These are phyloP conservation scores for Chionodraco myersi DNA, from an alignment of 2,113 vertebrate species.

Conservation along the genomic window DNA sequence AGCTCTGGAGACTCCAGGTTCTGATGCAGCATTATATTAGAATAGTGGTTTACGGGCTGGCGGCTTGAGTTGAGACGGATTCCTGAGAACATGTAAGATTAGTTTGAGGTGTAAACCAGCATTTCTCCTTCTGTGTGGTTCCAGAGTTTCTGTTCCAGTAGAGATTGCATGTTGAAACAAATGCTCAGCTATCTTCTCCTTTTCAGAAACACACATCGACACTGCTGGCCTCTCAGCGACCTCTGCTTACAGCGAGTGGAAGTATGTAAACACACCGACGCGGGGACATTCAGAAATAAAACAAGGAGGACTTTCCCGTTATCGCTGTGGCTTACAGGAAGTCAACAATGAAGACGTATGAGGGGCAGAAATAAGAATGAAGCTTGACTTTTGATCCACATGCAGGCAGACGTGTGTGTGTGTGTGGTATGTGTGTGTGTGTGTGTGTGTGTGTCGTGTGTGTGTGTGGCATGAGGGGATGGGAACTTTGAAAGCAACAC, in stretches of 20 bases:
- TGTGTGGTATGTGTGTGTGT: not conserved
- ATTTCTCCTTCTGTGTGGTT: too few species aligned
- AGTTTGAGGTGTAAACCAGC: too few species aligned
- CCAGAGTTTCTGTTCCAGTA: too few species aligned
- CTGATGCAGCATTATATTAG: too few species aligned
- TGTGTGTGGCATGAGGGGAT: too few species aligned
- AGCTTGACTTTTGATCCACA: not conserved
- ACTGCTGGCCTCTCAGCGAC: slow-evolving; percentile 1
- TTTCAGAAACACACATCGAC: not conserved
- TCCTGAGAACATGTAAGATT: too few species aligned
- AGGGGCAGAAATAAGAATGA: not conserved
- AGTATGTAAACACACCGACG: not conserved
- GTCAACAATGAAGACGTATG: not conserved
- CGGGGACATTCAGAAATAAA: not conserved
- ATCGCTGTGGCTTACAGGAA: not conserved
- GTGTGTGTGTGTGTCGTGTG: too few species aligned
- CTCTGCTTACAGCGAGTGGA: slow-evolving; percentile 3
- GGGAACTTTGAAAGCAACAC: too few species aligned
- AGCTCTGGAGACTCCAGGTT: not conserved
- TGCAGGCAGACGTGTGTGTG: not conserved
- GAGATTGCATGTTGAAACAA: not conserved
- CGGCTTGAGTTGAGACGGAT: too few species aligned
- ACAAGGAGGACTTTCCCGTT: slow-evolving; percentile 11
- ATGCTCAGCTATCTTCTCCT: not conserved
- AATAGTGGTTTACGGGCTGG: too few species aligned